Percentiles rank a stretch among this genome's conserved stretches.
Evolutionary conservation across 2,888 invertebrate species (phyloP).

Genomic region (Thysanoteuthis rhombus): DNA sequence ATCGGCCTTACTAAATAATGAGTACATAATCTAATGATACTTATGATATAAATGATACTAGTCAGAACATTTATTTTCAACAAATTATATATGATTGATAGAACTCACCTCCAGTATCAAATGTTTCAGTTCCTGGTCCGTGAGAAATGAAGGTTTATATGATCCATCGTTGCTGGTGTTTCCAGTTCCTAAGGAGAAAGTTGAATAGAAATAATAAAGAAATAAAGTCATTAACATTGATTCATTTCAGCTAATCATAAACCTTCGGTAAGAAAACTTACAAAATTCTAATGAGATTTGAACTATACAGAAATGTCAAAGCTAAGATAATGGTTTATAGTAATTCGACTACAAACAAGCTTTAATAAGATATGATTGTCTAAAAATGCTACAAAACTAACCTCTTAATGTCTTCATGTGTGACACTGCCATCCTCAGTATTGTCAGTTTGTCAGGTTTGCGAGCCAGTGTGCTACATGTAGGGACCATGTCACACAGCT

Average conservation of each 20-base stretch:
- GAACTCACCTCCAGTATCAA: conserved; percentile 83
- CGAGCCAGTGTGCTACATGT: conserved; percentile 97
- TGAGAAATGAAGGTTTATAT: conserved; percentile 97
- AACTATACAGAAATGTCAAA: no score
- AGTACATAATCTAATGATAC: no score
- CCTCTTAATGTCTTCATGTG: conserved; percentile 98
- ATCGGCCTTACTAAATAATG: no score
- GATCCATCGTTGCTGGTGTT: conserved; percentile 96
- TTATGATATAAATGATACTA: no score
- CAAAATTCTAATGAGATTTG: no score
- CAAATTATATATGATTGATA: not conserved
- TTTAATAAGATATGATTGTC: no score
- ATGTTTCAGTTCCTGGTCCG: conserved; percentile 98
- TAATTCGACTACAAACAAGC: no score
- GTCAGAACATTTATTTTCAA: no score
- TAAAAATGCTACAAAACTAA: conserved; percentile 61
- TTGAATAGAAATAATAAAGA: not conserved
- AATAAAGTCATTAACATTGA: not conserved
- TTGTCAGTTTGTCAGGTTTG: conserved; percentile 98
- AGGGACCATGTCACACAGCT: conserved; percentile 99
- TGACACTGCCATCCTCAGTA: conserved; percentile 98
- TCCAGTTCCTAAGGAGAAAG: conserved; percentile 79
- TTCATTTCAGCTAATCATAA: not conserved
- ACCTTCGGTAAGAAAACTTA: no score
- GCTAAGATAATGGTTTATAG: no score